These are phyloP conservation scores for Mechanitis mazaeus DNA, from an alignment of 2,888 invertebrate genomes.

Conservation along the genomic window DNA sequence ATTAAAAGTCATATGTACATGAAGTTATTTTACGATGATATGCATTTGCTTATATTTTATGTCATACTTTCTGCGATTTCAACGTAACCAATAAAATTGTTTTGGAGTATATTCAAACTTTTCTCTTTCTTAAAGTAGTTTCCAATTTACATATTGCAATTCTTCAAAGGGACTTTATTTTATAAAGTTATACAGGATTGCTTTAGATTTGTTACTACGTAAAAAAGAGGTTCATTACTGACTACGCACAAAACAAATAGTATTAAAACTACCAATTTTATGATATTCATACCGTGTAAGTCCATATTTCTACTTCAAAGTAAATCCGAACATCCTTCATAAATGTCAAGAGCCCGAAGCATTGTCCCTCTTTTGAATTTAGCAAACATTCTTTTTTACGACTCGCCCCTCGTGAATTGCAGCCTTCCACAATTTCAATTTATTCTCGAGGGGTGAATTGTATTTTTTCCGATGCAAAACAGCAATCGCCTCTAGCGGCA, in stretches of 20 bases:
- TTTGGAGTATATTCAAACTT: conserved; percentile 3
- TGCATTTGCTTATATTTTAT: conserved; percentile 4
- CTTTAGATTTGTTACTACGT: no score
- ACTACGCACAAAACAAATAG: no score
- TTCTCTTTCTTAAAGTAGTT: conserved; percentile 6
- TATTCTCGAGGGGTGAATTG: conserved; percentile 49
- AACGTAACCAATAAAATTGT: conserved; percentile 1
- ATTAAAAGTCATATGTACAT: no score
- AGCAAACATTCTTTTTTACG: conserved; percentile 38
- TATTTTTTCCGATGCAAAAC: conserved; percentile 67
- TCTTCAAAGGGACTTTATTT: background rate
- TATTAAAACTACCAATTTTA: no score
- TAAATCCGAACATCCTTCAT: background rate
- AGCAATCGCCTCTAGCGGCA: conserved; percentile 43
- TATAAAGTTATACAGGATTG: background rate
- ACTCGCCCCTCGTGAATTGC: conserved; percentile 51
- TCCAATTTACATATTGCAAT: conserved; percentile 2
- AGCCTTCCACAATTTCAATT: conserved; percentile 65
- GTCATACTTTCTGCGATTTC: background rate
- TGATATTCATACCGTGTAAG: conserved; percentile 5
- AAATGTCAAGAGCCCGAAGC: conserved; percentile 7
- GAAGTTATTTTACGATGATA: background rate
- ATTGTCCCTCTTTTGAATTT: conserved; percentile 17
- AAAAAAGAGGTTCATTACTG: no score
- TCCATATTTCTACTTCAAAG: conserved; percentile 4